These are phyloP conservation scores for Popillia japonica DNA, from an alignment of 1,140 invertebrate species.

Conservation along the genomic window DNA sequence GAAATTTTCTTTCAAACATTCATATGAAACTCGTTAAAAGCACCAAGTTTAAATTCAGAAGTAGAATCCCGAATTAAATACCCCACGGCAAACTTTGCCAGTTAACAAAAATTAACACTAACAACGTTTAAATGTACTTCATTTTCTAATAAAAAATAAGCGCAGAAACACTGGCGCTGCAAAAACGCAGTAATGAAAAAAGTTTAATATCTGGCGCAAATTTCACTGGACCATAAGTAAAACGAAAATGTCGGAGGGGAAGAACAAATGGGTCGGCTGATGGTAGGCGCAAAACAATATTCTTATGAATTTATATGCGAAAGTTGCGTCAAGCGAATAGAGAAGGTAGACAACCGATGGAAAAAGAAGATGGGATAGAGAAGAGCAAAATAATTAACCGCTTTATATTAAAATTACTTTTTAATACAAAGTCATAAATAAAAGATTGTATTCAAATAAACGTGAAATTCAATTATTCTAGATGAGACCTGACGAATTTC, in stretches of 20 bases:
- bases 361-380: not conserved
- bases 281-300: slow-evolving; percentile 39
- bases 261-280: slow-evolving; percentile 6
- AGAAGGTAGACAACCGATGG: not conserved
- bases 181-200: slow-evolving; percentile 46
- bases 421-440: slow-evolving; percentile 52
- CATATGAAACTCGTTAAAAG: slow-evolving; percentile 15
- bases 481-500: slow-evolving; percentile 36
- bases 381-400: slow-evolving; percentile 52
- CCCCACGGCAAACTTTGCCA: slow-evolving; percentile 23
- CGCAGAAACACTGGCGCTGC: not conserved
- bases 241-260: slow-evolving; percentile 30
- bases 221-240: slow-evolving; percentile 42
- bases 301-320: slow-evolving; percentile 48
- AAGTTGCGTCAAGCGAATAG: slow-evolving; percentile 30
- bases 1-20: not conserved
- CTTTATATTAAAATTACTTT: slow-evolving; percentile 55
- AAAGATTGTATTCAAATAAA: slow-evolving; percentile 49
- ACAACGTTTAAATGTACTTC: slow-evolving; percentile 36
- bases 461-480: slow-evolving; percentile 46
- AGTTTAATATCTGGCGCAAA: slow-evolving; percentile 42
- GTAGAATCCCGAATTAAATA: slow-evolving; percentile 22
- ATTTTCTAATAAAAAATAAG: slow-evolving; percentile 28
- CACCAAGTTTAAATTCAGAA: slow-evolving; percentile 20
- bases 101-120: slow-evolving; percentile 32